Conservation (phyloP, 2,888 invertebrate species). For the Limnephilus lunatus region DNA sequence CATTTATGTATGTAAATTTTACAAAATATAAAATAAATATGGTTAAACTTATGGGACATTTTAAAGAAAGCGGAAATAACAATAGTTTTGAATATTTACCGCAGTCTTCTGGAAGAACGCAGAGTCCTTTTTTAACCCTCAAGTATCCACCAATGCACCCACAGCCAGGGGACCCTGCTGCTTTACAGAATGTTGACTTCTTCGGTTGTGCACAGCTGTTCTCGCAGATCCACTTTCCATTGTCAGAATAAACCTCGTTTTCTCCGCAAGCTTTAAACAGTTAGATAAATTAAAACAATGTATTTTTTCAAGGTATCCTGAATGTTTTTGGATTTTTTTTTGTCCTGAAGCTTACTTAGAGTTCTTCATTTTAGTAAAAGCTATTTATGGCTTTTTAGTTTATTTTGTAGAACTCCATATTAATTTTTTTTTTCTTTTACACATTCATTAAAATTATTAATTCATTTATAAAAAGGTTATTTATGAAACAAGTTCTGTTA, state of each 20-base stretch:
- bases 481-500: too few relatives aligned
- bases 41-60: background rate
- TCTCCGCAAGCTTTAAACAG: slow-evolving; percentile 5
- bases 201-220: slow-evolving; percentile 31
- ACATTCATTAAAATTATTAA: too few relatives aligned
- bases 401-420: too few relatives aligned
- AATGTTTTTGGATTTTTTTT: background rate
- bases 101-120: slow-evolving; percentile 57
- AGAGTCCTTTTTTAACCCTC: slow-evolving; percentile 44
- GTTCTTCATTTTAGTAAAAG: too few relatives aligned
- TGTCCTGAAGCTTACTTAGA: too few relatives aligned
- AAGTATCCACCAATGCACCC: slow-evolving; percentile 52
- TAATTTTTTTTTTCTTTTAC: too few relatives aligned
- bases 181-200: slow-evolving; percentile 33
- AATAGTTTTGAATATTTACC: slow-evolving; percentile 23
- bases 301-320: background rate
- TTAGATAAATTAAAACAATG: background rate
- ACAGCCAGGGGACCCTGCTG: slow-evolving; percentile 51
- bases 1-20: too few relatives aligned
- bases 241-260: slow-evolving; percentile 47
- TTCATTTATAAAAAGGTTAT: too few relatives aligned
- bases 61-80: background rate
- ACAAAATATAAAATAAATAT: too few relatives aligned
- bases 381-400: too few relatives aligned
- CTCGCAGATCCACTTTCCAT: slow-evolving; percentile 48